These are phyloP conservation scores for Leptinotarsa peninsularis DNA, from an alignment of 2,888 invertebrate genomes.

Conservation along the genomic window DNA sequence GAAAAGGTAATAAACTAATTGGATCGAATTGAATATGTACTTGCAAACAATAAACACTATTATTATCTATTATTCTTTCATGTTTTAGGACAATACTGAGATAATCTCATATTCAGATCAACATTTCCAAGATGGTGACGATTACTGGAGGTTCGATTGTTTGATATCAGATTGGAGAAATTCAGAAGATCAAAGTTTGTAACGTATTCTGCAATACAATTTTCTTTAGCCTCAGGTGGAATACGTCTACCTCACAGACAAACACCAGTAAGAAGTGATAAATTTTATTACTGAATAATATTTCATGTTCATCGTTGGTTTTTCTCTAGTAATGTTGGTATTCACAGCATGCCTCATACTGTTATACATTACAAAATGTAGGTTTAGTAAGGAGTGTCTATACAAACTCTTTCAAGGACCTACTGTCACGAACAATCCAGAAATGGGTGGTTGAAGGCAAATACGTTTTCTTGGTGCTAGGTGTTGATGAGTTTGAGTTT, in stretches of 20 bases:
- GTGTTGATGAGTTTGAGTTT: too few species aligned
- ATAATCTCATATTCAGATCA: too few species aligned
- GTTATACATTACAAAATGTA: constrained; percentile 6
- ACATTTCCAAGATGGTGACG: too few species aligned
- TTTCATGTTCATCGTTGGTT: not conserved
- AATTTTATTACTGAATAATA: not conserved
- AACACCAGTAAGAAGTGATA: not conserved
- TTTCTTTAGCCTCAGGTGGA: not conserved
- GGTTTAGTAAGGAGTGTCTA: not conserved
- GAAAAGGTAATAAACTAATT: too few species aligned
- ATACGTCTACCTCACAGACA: not conserved
- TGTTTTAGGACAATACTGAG: too few species aligned
- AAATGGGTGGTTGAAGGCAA: too few species aligned
- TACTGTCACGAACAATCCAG: too few species aligned
- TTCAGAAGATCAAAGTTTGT: not conserved
- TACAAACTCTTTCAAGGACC: not conserved
- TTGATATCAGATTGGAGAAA: not conserved
- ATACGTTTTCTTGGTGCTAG: too few species aligned
- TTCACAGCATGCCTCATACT: not conserved
- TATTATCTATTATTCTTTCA: too few species aligned
- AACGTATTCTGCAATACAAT: not conserved
- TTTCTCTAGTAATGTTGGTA: not conserved
- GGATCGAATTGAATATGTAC: too few species aligned
- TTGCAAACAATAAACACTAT: too few species aligned
- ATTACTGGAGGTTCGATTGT: too few species aligned